phyloP scores from a whole-genome alignment of 2,888 invertebrate genomes.

The Pecten maximus region DNA sequence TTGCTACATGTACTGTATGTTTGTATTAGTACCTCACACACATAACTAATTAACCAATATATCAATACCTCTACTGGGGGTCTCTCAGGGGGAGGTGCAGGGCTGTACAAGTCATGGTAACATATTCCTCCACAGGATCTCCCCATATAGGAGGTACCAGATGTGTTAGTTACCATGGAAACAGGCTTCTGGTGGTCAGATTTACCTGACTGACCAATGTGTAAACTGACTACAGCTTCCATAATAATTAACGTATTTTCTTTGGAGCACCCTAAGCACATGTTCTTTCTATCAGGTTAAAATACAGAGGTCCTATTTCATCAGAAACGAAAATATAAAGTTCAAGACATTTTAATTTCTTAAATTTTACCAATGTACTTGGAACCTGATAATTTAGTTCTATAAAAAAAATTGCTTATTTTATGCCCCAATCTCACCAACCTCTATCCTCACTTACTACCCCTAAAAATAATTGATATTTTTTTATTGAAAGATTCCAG shows the following conservation, averaged over 20 bases:
- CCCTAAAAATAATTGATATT: too few relatives aligned
- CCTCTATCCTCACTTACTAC: background rate
- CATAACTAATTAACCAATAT: conserved; percentile 7
- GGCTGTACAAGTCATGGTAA: background rate
- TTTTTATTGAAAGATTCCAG: too few relatives aligned
- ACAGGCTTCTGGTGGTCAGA: background rate
- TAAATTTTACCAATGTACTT: too few relatives aligned
- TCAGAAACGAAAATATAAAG: too few relatives aligned
- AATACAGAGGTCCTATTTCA: too few relatives aligned
- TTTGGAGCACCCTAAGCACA: too few relatives aligned
- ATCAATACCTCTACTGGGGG: background rate
- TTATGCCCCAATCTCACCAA: too few relatives aligned
- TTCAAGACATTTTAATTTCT: too few relatives aligned
- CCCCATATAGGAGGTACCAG: background rate
- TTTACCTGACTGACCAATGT: background rate
- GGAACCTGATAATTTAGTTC: background rate
- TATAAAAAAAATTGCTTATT: background rate
- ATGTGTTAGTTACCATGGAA: background rate
- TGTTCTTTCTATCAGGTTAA: too few relatives aligned
- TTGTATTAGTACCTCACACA: background rate
- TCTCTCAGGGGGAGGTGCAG: background rate
- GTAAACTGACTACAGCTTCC: background rate
- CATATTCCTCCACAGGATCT: background rate
- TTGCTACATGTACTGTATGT: background rate
- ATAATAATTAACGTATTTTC: background rate